Percentiles rank a stretch among this genome's conserved stretches.
These are phyloP conservation scores for Hephaestus fuliginosus DNA, from an alignment of 2,797 vertebrate species.

Conservation along the genomic window DNA sequence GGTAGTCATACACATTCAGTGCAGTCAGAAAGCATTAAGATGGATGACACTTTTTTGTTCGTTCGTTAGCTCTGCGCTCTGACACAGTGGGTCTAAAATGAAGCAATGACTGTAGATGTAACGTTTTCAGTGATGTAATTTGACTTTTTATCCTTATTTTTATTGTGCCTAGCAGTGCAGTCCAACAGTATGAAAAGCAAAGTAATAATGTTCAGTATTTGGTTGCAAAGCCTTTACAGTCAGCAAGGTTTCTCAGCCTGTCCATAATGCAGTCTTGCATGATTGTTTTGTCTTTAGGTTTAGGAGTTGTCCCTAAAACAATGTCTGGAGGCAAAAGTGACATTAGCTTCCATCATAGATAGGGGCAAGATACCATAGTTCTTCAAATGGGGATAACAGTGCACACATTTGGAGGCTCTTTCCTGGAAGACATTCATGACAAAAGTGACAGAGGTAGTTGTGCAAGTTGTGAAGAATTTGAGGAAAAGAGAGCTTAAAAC, in stretches of 20 bases:
- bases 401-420: neutral
- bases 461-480: neutral
- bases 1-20: conserved; percentile 8
- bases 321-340: neutral
- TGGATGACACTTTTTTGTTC: neutral
- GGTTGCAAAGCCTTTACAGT: neutral
- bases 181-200: neutral
- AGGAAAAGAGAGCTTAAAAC: neutral
- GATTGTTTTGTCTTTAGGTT: neutral
- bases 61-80: neutral
- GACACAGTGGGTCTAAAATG: neutral
- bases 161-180: neutral
- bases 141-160: neutral
- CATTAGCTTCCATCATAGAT: neutral
- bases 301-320: neutral
- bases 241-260: neutral
- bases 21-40: neutral
- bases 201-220: neutral
- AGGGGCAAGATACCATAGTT: neutral
- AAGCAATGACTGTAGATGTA: neutral
- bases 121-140: neutral
- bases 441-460: neutral
- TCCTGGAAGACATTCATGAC: neutral
- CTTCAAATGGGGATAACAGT: too few relatives aligned
- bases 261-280: neutral